Evolutionary conservation across 2,888 invertebrate genomes (phyloP).

Genomic region (Lucinisca nassula): DNA sequence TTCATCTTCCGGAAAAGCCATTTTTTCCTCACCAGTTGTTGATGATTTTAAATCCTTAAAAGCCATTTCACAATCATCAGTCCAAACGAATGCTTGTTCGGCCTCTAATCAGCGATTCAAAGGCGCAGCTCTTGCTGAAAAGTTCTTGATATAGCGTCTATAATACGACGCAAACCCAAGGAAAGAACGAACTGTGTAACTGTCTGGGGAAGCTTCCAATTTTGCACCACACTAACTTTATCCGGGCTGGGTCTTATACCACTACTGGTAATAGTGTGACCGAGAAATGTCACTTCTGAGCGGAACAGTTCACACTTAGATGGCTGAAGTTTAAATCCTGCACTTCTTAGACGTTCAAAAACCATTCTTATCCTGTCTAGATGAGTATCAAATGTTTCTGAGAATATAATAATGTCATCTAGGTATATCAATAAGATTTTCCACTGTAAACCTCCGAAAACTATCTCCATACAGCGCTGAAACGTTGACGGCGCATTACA

Average conservation of each 20-base stretch:
- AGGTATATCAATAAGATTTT: no score
- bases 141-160: conserved; percentile 24
- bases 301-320: conserved; percentile 50
- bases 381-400: conserved; percentile 51
- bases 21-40: no score
- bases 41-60: no score
- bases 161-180: conserved; percentile 61
- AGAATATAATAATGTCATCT: conserved; percentile 34
- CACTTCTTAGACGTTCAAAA: conserved; percentile 40
- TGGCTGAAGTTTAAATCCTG: conserved; percentile 58
- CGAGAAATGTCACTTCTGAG: conserved; percentile 51
- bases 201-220: conserved; percentile 44
- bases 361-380: conserved; percentile 56
- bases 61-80: no score
- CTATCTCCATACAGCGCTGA: no score
- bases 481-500: no score
- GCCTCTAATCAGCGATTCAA: no score
- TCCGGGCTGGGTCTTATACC: conserved; percentile 46
- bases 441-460: no score
- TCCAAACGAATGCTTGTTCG: no score
- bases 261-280: conserved; percentile 40
- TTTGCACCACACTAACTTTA: conserved; percentile 37
- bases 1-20: no score
- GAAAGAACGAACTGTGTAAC: conserved; percentile 26
- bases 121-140: no score